Evolutionary conservation across 2,888 invertebrate species (phyloP).

Genomic region (Chymomyza fuscimana): DNA sequence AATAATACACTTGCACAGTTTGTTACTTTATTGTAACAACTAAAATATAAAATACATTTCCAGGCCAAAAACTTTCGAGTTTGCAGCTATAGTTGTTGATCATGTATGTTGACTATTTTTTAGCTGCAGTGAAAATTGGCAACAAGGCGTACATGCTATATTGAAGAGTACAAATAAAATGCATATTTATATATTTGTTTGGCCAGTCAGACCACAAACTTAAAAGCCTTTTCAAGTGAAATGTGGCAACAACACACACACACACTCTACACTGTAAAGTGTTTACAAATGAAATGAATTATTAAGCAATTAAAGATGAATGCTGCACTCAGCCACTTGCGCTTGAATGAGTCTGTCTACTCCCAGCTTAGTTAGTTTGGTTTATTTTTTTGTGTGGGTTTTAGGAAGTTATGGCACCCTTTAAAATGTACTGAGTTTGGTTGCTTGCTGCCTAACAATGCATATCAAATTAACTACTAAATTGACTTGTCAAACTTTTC

Average conservation of each 20-base stretch:
- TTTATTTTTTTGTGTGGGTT: too few species aligned
- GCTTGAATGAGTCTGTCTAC: not conserved
- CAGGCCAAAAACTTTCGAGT: too few species aligned
- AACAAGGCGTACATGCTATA: not conserved
- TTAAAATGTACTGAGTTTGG: not conserved
- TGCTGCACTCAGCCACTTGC: not conserved
- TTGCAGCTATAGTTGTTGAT: too few species aligned
- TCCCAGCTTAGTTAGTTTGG: too few species aligned
- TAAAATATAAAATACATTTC: too few species aligned
- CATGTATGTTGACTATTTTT: too few species aligned
- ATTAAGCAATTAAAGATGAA: conserved; percentile 49
- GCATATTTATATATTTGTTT: not conserved
- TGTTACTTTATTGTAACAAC: too few species aligned
- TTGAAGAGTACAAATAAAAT: not conserved
- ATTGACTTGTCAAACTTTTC: conserved; percentile 75
- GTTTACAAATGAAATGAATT: conserved; percentile 31
- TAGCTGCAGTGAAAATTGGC: not conserved
- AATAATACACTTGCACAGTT: too few species aligned
- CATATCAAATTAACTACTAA: conserved; percentile 75
- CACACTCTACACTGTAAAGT: not conserved
- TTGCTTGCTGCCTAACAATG: conserved; percentile 30
- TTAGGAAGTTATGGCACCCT: not conserved
- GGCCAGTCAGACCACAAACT: conserved; percentile 1
- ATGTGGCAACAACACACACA: not conserved
- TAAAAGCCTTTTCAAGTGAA: not conserved